Base-by-base conservation (phyloP, 2,888 invertebrate genomes). In the Aphrophora alni region DNA sequence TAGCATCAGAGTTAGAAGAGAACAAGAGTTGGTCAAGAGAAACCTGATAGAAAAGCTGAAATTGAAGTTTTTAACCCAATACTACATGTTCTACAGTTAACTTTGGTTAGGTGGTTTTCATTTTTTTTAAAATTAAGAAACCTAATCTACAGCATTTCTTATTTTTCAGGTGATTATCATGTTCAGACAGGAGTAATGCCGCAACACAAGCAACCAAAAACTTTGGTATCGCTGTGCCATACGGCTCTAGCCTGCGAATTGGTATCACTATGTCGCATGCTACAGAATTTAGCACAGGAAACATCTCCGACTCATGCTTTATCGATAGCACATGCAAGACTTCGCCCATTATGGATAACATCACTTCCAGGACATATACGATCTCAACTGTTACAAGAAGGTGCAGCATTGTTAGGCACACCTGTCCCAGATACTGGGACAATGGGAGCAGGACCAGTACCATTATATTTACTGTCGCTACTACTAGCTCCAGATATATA, bases 401-500 rank as follows among this genome's bases (percentile, higher is more conserved):
- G 77, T 26, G 87, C 88, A 27, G 85, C 85, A 77, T 86, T 87
- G 86, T 84, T 89, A 5, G 87, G 87, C 38, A 87, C 87, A 1
- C 87, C 88, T 12, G 86, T 87, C 1, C 85, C 86, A 0, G 88
- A 88, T 78, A 88, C 87, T 14, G 87, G 88, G 1, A 87, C 87
- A 0, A 82, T 87, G 5, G 87, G 88, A 24, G 87, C 88, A 24
- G 89, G 88, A 0, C 88, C 88, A 21, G 88, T 88, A 17, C 88
- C 88, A 0, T 82, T 88, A 1, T 88, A 89, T 82, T 83, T 89
- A 12, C 84, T 89, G 17, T 87, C 88, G 0, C 82, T 89, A 1
- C 86, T 89, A 68, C 85, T 89, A 1, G 88, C 88, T 3, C 87
- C 87, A 24, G 89, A 89, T 78, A 87, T 89, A 27, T 87, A 86